Evolutionary conservation across 2,797 vertebrate species (phyloP).

Genomic region (Neolamprologus multifasciatus): DNA sequence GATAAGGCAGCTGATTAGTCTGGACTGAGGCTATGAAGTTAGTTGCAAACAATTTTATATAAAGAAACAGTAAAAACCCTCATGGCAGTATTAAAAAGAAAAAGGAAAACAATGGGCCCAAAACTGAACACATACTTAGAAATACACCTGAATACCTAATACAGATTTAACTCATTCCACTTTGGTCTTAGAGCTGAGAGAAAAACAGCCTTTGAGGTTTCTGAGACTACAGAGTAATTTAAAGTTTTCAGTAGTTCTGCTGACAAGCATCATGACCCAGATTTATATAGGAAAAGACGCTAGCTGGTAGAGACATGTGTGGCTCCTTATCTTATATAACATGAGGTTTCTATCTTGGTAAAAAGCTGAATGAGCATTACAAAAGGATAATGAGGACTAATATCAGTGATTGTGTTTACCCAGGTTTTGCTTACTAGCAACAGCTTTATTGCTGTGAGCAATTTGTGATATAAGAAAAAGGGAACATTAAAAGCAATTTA

Average conservation of each 20-base stretch:
- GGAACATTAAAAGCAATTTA: not conserved
- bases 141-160: not conserved
- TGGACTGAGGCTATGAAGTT: not conserved
- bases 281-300: not conserved
- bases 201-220: not conserved
- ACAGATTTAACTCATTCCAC: not conserved
- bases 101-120: not conserved
- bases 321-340: not conserved
- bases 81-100: not conserved
- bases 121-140: not conserved
- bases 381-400: not conserved
- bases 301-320: not conserved
- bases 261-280: not conserved
- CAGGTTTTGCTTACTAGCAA: not conserved
- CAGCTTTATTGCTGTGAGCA: not conserved
- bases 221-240: not conserved
- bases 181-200: not conserved
- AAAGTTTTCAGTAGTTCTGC: not conserved
- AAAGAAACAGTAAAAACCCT: not conserved
- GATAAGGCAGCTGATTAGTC: not conserved
- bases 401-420: not conserved
- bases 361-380: not conserved
- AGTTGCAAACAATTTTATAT: not conserved
- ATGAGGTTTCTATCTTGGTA: not conserved
- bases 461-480: not conserved